Percentiles rank a stretch among this genome's conserved stretches.
Conservation (phyloP, 1,140 invertebrate genomes). For the Mercenaria mercenaria region DNA sequence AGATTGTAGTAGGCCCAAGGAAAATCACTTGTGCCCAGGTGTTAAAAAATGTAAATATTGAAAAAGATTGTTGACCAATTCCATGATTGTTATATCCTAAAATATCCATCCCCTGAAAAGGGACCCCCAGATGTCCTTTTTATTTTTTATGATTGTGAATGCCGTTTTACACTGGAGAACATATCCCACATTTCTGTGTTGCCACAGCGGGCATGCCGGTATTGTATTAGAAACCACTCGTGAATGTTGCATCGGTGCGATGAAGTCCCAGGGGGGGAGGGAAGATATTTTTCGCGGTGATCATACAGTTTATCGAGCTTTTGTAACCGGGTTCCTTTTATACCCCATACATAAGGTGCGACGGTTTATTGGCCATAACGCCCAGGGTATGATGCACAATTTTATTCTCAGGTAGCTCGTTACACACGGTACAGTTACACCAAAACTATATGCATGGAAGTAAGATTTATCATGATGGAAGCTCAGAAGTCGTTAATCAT, state of each 20-base stretch:
- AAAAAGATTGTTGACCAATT: not conserved
- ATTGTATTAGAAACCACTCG: not conserved
- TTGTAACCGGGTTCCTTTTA: too few relatives aligned
- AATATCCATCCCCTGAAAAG: not conserved
- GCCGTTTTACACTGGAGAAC: not conserved
- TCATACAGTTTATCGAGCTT: too few relatives aligned
- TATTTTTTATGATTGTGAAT: conserved; percentile 31
- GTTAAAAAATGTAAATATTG: conserved; percentile 7
- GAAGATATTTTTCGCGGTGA: too few relatives aligned
- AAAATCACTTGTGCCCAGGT: not conserved
- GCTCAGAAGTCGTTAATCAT: too few relatives aligned
- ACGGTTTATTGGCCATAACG: too few relatives aligned
- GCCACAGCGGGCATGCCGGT: not conserved
- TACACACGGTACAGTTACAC: too few relatives aligned
- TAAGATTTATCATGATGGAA: too few relatives aligned
- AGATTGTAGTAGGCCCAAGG: too few relatives aligned
- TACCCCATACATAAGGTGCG: too few relatives aligned
- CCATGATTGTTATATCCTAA: not conserved
- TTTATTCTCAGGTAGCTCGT: too few relatives aligned
- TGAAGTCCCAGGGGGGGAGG: not conserved
- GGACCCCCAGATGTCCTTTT: not conserved
- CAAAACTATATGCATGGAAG: too few relatives aligned
- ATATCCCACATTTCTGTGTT: not conserved
- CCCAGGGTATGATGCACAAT: too few relatives aligned
- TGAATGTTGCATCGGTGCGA: not conserved